A percentile compares a stretch with the other conserved stretches of the same genome.
Conservation (phyloP, 1,140 invertebrate genomes). For the Armadillidium nasatum region DNA sequence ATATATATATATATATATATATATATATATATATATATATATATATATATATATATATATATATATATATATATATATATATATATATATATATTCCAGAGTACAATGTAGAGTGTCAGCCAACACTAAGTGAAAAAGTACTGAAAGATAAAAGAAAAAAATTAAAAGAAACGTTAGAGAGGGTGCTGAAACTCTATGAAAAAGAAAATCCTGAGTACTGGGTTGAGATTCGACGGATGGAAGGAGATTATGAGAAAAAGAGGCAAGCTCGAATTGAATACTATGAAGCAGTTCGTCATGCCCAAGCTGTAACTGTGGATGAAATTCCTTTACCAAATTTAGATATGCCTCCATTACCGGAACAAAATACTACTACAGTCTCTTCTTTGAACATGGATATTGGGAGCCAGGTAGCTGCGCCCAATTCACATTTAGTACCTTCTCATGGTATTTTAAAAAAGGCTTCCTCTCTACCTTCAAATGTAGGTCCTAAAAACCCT, state of each 20-base stretch:
- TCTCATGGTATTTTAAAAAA: conserved; percentile 43
- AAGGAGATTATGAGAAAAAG: conserved; percentile 88
- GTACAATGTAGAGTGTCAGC: conserved; percentile 48
- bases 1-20: background rate
- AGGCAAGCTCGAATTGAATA: conserved; percentile 78
- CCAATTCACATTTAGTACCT: conserved; percentile 36
- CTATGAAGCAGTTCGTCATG: conserved; percentile 87
- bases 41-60: conserved; percentile 25
- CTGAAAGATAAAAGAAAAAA: conserved; percentile 94
- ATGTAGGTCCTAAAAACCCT: conserved; percentile 32
- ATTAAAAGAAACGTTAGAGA: conserved; percentile 86
- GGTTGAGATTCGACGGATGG: conserved; percentile 80
- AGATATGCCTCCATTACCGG: conserved; percentile 51
- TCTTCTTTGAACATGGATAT: background rate
- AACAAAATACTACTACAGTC: background rate
- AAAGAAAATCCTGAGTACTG: conserved; percentile 95
- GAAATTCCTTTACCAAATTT: conserved; percentile 77
- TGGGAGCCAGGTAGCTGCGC: conserved; percentile 2
- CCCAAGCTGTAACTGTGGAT: conserved; percentile 92
- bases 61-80: conserved; percentile 26
- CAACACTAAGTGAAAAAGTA: conserved; percentile 93
- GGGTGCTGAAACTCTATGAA: conserved; percentile 87
- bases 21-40: conserved; percentile 13
- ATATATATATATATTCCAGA: conserved; percentile 25
- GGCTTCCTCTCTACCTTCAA: conserved; percentile 27